Evolutionary conservation across 2,113 vertebrate genomes (phyloP).

Genomic region (Ailurus styani): DNA sequence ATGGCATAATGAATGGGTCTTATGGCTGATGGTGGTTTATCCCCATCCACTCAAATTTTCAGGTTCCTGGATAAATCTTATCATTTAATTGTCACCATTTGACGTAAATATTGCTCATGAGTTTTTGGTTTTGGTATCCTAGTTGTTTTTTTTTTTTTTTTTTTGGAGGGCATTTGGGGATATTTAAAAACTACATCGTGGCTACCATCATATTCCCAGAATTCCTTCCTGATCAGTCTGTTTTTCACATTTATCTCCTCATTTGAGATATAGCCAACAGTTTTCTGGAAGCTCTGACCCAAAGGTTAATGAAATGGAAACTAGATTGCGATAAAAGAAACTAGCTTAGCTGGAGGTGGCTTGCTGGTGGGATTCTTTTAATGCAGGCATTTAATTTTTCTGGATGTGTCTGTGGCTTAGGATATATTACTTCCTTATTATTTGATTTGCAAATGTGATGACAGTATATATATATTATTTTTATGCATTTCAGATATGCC

Average conservation of each 20-base stretch:
- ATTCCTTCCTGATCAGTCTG: not conserved
- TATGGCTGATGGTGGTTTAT: not conserved
- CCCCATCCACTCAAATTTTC: not conserved
- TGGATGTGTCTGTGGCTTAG: not conserved
- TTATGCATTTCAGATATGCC: conserved; percentile 7
- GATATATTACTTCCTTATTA: conserved; percentile 8
- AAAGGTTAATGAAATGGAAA: conserved; percentile 70
- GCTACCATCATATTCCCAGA: not conserved
- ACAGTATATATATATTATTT: not conserved
- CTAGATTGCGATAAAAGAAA: conserved; percentile 56
- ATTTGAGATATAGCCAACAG: conserved; percentile 32
- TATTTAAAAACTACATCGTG: not conserved
- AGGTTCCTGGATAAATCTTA: not conserved
- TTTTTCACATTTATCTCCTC: conserved; percentile 22
- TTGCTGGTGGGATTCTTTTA: conserved; percentile 44
- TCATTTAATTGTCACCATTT: not conserved
- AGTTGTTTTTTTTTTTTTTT: conserved; percentile 7
- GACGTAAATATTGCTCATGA: not conserved
- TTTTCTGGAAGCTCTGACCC: conserved; percentile 51
- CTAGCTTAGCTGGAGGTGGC: not conserved
- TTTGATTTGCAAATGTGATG: conserved; percentile 33
- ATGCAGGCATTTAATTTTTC: conserved; percentile 33
- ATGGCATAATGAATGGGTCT: not conserved
- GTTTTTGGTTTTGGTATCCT: conserved; percentile 5
- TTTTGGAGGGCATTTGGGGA: not conserved